phyloP scores from a whole-genome alignment of 2,113 vertebrate genomes.

The Anoplopoma fimbria region DNA sequence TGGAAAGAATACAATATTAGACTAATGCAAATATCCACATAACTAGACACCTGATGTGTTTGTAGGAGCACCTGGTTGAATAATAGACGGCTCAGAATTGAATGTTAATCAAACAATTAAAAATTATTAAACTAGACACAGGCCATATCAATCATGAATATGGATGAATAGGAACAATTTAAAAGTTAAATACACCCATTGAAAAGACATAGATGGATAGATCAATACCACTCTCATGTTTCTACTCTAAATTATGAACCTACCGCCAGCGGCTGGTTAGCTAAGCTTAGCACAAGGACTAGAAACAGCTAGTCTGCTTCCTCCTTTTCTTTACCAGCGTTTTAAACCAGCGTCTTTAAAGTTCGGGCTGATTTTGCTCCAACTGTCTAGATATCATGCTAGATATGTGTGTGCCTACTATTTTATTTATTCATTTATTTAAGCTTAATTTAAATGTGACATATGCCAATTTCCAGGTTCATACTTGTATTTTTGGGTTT shows the following conservation, averaged over 20 bases:
- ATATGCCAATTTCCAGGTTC: background rate
- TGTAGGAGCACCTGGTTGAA: constrained; percentile 14
- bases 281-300: constrained; percentile 1
- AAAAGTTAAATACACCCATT: background rate
- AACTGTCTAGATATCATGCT: background rate
- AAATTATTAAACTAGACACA: background rate
- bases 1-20: background rate
- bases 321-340: no score
- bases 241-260: background rate
- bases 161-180: background rate
- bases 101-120: background rate
- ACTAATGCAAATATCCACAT: constrained; percentile 9
- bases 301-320: background rate
- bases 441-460: background rate
- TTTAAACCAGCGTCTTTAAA: background rate
- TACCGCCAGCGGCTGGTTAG: background rate
- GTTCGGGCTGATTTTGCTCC: background rate
- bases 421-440: background rate
- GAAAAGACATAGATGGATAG: background rate
- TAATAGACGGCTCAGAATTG: constrained; percentile 1
- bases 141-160: background rate
- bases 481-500: no score
- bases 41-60: constrained; percentile 3
- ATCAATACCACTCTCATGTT: background rate
- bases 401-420: background rate